Evolutionary conservation across 1,140 invertebrate genomes (phyloP).

Genomic region (Vollenhovia emeryi): DNA sequence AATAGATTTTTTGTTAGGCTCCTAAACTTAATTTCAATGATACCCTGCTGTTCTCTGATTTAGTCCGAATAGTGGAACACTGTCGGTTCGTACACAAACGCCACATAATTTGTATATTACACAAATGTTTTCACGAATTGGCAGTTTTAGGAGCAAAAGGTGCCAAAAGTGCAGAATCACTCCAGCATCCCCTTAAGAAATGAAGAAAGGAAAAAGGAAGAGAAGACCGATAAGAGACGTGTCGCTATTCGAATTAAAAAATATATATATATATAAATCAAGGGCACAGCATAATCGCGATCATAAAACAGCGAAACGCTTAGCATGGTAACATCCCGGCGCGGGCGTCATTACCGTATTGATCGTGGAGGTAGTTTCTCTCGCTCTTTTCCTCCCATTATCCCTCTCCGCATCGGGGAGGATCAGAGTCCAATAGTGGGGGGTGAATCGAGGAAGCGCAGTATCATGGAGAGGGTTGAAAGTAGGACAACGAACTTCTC

Average conservation of each 20-base stretch:
- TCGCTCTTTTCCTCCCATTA: constrained; percentile 58
- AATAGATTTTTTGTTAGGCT: no score
- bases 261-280: constrained; percentile 40
- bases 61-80: no score
- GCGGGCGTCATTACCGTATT: constrained; percentile 74
- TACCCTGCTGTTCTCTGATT: no score
- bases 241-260: constrained; percentile 60
- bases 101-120: no score
- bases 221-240: constrained; percentile 38
- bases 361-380: constrained; percentile 70
- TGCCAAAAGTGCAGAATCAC: no score
- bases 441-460: constrained; percentile 34
- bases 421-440: constrained; percentile 34
- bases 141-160: no score
- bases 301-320: constrained; percentile 77
- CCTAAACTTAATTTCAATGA: no score
- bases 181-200: no score
- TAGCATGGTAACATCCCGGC: constrained; percentile 72
- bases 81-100: no score
- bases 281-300: constrained; percentile 60
- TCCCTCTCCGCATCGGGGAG: constrained; percentile 52
- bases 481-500: constrained; percentile 75
- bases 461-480: constrained; percentile 70
- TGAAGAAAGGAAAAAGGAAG: background rate
- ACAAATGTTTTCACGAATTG: no score